Conservation (phyloP, 2,888 invertebrate species). For the Thera obeliscata region DNA sequence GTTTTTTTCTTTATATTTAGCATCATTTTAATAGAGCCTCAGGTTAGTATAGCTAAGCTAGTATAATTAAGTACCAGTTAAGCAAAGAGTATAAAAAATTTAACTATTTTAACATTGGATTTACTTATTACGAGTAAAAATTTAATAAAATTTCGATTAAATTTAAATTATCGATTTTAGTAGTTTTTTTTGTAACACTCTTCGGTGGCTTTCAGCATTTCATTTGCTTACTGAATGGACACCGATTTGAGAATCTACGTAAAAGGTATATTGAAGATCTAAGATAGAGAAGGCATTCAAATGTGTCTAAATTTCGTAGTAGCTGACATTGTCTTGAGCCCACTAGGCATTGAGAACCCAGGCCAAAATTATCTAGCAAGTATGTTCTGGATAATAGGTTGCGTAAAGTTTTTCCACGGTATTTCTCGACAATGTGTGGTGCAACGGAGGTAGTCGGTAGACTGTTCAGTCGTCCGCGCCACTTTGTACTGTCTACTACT, state of each 20-base stretch:
- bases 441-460: conserved; percentile 65
- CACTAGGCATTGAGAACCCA: conserved; percentile 60
- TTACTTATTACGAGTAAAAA: too few relatives aligned
- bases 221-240: not conserved
- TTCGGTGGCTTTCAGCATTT: too few relatives aligned
- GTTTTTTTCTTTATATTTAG: not conserved
- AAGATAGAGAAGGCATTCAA: conserved; percentile 36
- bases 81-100: too few relatives aligned
- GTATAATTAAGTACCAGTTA: too few relatives aligned
- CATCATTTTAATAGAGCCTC: too few relatives aligned
- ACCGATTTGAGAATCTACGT: not conserved
- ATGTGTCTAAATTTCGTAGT: conserved; percentile 44
- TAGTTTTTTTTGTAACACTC: too few relatives aligned
- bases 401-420: conserved; percentile 81
- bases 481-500: conserved; percentile 61
- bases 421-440: conserved; percentile 76
- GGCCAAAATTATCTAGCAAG: conserved; percentile 68
- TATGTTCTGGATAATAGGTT: conserved; percentile 75
- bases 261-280: conserved; percentile 15
- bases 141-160: too few relatives aligned
- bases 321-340: conserved; percentile 50
- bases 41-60: too few relatives aligned
- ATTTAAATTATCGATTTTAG: too few relatives aligned
- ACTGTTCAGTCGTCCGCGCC: conserved; percentile 72
- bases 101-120: too few relatives aligned